Evolutionary conservation across 2,797 vertebrate genomes (phyloP), one percentile per base, ranked within the genome.

Genomic region (Pipistrellus pygmaeus): DNA sequence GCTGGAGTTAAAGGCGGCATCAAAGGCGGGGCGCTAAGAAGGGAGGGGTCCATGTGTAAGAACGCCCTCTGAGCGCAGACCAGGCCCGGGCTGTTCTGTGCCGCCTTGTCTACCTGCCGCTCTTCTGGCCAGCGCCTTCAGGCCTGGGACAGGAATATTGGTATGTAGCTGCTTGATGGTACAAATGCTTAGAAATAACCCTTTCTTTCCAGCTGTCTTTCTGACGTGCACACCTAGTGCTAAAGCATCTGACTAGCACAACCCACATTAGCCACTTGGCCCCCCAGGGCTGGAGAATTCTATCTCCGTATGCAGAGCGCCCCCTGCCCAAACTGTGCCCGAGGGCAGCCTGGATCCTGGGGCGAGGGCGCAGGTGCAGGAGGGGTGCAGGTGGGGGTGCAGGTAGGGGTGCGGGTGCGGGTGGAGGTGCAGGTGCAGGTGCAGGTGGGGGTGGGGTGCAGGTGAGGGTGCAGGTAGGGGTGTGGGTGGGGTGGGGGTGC

Each of bases 61-160:
- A 32, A 21, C 12, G 32, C 55, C 46, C 7, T 17, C 11, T n/a
- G 17, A 51, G n/a, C 5, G 12, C 4, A 20, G 55, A 62, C 8
- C 51, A 7, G 20, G 23, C 23, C 3, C 14, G n/a, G 32, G 15
- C 48, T 41, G 48, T 30, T 25, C 11, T 9, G 4, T 6, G 0
- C 15, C 12, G 17, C 18, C 13, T 23, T 3, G 5, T 44, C 23
- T 35, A 13, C 15, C 21, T 1, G 20, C 12, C 4, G 0, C 0
- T 6, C 14, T 64, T 10, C 30, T 2, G 14, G 8, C 38, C 38
- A 41, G 7, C 1, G 38, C 38, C 6, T 7, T 6, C 6, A 41
- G 38, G 38, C 38, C 38, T 66, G 32, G 8, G 13, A 41, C 11
- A 17, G 32, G 32, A 66, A 66, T 1, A 1, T 5, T 2, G 1